A percentile compares a stretch with the other conserved stretches of the same genome.
phyloP scores from a whole-genome alignment of 2,888 invertebrate genomes.

The Heliothis peltigera region DNA sequence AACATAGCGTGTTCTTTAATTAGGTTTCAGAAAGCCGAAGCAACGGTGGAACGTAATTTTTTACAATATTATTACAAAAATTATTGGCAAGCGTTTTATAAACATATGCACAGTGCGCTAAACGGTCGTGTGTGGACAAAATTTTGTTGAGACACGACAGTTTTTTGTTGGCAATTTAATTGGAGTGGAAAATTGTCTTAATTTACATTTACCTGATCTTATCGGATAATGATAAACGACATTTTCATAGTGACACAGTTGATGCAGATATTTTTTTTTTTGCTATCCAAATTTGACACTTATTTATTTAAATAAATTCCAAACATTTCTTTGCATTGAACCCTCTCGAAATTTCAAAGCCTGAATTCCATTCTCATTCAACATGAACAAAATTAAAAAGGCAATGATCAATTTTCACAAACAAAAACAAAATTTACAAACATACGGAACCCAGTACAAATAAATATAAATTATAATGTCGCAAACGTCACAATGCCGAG shows the following conservation, averaged over 20 bases:
- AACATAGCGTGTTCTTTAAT: constrained; percentile 58
- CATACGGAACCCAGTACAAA: constrained; percentile 14
- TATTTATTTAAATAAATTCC: too few relatives aligned
- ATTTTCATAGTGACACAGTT: too few relatives aligned
- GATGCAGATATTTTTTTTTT: not conserved
- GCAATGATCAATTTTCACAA: not conserved
- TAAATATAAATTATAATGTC: constrained; percentile 22
- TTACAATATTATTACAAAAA: constrained; percentile 50
- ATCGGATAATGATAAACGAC: too few relatives aligned
- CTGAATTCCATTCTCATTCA: not conserved
- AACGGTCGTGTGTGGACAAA: constrained; percentile 6
- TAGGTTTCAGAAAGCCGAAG: constrained; percentile 56
- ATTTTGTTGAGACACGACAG: not conserved
- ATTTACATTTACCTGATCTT: not conserved
- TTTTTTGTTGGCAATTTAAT: not conserved
- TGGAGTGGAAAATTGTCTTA: not conserved
- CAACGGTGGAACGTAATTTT: constrained; percentile 45
- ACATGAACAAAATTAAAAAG: not conserved
- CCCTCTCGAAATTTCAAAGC: not conserved
- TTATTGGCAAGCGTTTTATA: constrained; percentile 39
- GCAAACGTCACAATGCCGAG: constrained; percentile 12
- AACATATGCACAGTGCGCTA: constrained; percentile 18
- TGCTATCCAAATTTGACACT: not conserved
- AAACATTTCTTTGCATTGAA: not conserved
- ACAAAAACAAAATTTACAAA: constrained; percentile 32